Conservation (phyloP, 2,888 invertebrate species). For the Dioctria linearis region DNA sequence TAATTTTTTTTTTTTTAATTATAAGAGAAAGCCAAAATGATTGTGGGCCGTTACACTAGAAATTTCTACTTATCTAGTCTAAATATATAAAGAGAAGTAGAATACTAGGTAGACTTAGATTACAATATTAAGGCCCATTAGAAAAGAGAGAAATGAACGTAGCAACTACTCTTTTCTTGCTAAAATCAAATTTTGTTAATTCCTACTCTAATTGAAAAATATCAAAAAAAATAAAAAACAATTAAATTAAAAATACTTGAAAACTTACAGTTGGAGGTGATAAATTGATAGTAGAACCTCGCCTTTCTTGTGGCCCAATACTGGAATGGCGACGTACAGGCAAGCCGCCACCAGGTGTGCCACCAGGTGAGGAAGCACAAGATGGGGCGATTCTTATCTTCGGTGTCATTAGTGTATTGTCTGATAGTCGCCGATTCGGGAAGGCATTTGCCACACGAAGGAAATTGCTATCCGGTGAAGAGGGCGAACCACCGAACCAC, state of each 20-base stretch:
- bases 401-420: constrained; percentile 92
- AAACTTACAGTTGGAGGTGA: constrained; percentile 90
- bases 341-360: constrained; percentile 81
- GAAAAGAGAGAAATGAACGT: constrained; percentile 1
- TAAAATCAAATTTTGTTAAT: constrained; percentile 28
- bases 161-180: constrained; percentile 15
- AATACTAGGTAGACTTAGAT: neutral
- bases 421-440: constrained; percentile 89
- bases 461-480: constrained; percentile 89
- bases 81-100: constrained; percentile 14
- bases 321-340: constrained; percentile 92
- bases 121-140: constrained; percentile 18
- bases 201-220: constrained; percentile 30
- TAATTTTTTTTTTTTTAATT: no score
- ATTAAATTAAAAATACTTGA: constrained; percentile 25
- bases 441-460: constrained; percentile 86
- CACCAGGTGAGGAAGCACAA: constrained; percentile 86
- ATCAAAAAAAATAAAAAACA: constrained; percentile 45
- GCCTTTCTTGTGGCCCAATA: constrained; percentile 91
- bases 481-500: constrained; percentile 88
- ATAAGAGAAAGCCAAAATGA: constrained; percentile 18
- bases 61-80: constrained; percentile 28
- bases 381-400: constrained; percentile 91
- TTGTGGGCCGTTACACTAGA: constrained; percentile 5
- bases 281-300: constrained; percentile 86